Conservation (phyloP, 1,140 invertebrate species). For the Alviniconcha marisindica region DNA sequence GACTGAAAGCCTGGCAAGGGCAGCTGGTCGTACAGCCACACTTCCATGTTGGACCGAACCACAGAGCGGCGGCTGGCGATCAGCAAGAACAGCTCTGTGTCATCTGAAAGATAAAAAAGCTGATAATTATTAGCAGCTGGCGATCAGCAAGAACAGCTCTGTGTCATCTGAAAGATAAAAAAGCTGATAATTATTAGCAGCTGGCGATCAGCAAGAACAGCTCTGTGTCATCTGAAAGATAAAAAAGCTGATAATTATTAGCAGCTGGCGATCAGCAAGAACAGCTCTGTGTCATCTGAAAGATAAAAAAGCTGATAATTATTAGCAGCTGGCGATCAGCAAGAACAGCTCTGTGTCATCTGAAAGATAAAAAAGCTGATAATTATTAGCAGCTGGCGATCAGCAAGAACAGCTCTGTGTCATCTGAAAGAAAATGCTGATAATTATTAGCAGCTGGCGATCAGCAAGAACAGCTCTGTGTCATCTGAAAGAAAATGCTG, state of each 20-base stretch:
- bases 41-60: conserved; percentile 53
- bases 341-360: conserved; percentile 60
- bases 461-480: conserved; percentile 57
- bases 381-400: conserved; percentile 60
- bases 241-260: too few species aligned
- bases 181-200: too few species aligned
- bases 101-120: conserved; percentile 49
- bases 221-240: conserved; percentile 53
- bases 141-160: conserved; percentile 60
- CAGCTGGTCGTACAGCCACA: conserved; percentile 50
- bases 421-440: conserved; percentile 53
- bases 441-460: conserved; percentile 59
- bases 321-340: conserved; percentile 59
- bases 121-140: too few species aligned
- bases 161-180: conserved; percentile 50
- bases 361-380: conserved; percentile 34
- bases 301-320: too few species aligned
- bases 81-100: conserved; percentile 57
- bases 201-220: conserved; percentile 63
- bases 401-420: conserved; percentile 57
- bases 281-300: conserved; percentile 59
- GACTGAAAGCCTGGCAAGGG: conserved; percentile 55
- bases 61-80: conserved; percentile 60
- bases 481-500: conserved; percentile 53
- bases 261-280: conserved; percentile 60